A percentile compares a stretch with the other conserved stretches of the same genome.
These are phyloP conservation scores for Dolichotis patagonum DNA, from an alignment of 2,113 vertebrate species.

Conservation along the genomic window DNA sequence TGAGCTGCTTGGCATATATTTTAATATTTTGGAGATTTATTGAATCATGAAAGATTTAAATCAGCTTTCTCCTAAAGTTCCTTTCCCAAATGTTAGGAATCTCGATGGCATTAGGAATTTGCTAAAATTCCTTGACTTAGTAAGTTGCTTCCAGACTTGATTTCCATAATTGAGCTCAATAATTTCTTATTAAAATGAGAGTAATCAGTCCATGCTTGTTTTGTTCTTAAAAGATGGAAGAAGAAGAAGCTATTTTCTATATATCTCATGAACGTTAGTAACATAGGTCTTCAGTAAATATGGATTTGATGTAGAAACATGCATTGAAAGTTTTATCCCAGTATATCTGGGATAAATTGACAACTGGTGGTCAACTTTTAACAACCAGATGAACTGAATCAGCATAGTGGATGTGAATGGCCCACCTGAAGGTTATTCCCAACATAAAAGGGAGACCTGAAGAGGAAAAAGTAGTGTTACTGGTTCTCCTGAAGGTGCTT, in stretches of 20 bases:
- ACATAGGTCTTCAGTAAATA: not conserved
- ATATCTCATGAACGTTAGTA: not conserved
- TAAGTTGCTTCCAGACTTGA: not conserved
- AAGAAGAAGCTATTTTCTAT: not conserved
- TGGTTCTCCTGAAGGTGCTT: too few species aligned
- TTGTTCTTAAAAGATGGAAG: conserved; percentile 11
- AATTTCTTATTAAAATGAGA: conserved; percentile 5
- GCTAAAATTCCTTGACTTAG: not conserved
- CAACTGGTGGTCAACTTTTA: too few species aligned
- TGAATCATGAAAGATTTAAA: conserved; percentile 25
- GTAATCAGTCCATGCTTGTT: not conserved
- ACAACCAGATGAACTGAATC: too few species aligned
- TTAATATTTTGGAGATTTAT: conserved; percentile 4
- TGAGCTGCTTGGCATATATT: not conserved
- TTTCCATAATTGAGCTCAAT: not conserved
- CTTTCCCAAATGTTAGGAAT: not conserved
- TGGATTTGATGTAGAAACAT: not conserved
- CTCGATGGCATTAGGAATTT: not conserved
- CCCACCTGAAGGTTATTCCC: too few species aligned
- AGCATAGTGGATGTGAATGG: too few species aligned
- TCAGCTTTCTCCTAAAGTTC: not conserved
- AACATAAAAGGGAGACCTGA: too few species aligned
- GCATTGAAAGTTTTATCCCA: not conserved
- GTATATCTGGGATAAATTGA: too few species aligned
- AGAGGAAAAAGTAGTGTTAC: too few species aligned